Conservation (phyloP, 1,140 invertebrate species). For the Pseudomyrmex cubaensis region DNA sequence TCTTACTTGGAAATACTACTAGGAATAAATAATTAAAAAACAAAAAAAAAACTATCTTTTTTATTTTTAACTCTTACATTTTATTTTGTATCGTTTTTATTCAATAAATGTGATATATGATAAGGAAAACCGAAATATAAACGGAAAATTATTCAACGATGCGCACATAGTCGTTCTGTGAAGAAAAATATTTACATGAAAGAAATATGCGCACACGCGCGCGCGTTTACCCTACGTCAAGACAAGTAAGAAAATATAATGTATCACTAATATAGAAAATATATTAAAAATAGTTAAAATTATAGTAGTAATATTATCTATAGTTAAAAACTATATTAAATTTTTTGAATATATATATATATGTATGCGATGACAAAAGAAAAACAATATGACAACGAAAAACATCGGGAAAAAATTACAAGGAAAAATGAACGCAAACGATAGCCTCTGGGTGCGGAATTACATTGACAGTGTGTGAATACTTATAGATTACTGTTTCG, state of each 20-base stretch:
- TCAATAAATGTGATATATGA: constrained; percentile 7
- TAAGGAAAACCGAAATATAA: constrained; percentile 19
- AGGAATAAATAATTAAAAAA: not conserved
- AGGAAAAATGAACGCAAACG: constrained; percentile 6
- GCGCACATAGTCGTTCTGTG: not conserved
- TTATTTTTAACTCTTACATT: not conserved
- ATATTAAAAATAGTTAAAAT: no score
- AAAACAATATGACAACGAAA: not conserved
- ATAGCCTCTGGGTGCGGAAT: constrained; percentile 66
- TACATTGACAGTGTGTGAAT: constrained; percentile 24
- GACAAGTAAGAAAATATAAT: constrained; percentile 13
- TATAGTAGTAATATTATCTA: no score
- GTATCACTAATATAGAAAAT: not conserved
- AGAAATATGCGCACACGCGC: not conserved
- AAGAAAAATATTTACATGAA: constrained; percentile 24
- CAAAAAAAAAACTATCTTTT: not conserved
- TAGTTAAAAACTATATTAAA: not conserved
- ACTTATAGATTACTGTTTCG: constrained; percentile 39
- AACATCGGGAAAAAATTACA: not conserved
- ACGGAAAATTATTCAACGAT: constrained; percentile 3
- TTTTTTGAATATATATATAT: no score
- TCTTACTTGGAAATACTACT: not conserved
- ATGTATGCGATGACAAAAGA: no score
- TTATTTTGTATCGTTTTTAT: not conserved
- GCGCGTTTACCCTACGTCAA: not conserved